These are phyloP conservation scores for Epinotia brunnichana DNA, from an alignment of 2,888 invertebrate genomes.

Conservation along the genomic window DNA sequence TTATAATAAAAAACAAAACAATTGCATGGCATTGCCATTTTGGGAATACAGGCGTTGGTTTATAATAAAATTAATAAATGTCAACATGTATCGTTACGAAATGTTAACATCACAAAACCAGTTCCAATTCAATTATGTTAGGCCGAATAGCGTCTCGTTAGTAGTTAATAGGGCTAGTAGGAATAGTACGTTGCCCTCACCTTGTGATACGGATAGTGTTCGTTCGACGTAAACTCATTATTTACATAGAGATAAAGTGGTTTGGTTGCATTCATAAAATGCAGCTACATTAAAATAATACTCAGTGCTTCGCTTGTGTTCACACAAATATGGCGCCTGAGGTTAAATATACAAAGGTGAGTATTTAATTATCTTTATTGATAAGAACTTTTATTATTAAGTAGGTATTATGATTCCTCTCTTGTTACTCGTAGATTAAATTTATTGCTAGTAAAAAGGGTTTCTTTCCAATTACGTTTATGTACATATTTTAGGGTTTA, in stretches of 20 bases:
- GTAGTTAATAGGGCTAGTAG: constrained; percentile 1
- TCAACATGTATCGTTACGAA: too few relatives aligned
- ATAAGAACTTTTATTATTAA: not conserved
- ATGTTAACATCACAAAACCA: not conserved
- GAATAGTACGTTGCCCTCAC: constrained; percentile 29
- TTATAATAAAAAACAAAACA: too few relatives aligned
- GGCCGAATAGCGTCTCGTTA: not conserved
- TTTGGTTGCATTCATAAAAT: constrained; percentile 4
- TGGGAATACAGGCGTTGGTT: too few relatives aligned
- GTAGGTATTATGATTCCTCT: too few relatives aligned
- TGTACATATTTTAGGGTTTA: not conserved
- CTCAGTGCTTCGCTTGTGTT: constrained; percentile 17
- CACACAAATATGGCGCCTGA: constrained; percentile 53
- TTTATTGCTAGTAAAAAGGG: too few relatives aligned
- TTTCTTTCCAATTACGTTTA: too few relatives aligned
- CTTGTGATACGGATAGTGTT: constrained; percentile 27
- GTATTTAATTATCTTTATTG: not conserved
- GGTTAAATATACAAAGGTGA: constrained; percentile 60
- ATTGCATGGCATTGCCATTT: too few relatives aligned
- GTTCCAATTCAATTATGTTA: not conserved
- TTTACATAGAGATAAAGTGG: constrained; percentile 10
- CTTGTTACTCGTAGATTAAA: too few relatives aligned
- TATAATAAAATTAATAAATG: too few relatives aligned
- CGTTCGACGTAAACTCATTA: constrained; percentile 16
- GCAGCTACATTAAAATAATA: constrained; percentile 8